Evolutionary conservation across 2,797 vertebrate species (phyloP).

Genomic region (Dermochelys coriacea): DNA sequence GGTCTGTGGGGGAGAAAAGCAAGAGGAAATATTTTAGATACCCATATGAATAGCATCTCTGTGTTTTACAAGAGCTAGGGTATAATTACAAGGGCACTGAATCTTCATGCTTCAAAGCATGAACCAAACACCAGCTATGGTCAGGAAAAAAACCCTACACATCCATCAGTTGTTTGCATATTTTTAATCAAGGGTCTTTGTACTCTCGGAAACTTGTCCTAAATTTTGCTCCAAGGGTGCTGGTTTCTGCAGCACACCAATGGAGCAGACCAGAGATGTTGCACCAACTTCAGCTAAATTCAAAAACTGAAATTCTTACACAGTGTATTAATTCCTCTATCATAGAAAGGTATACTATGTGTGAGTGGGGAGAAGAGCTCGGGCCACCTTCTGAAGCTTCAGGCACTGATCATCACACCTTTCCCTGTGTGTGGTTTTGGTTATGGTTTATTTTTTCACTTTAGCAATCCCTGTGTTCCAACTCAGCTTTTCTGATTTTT

Average conservation of each 20-base stretch:
- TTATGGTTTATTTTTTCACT: neutral
- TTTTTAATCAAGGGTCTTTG: neutral
- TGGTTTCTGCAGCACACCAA: neutral
- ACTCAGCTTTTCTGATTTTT: neutral
- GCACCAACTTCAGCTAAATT: neutral
- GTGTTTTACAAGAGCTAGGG: rapidly evolving
- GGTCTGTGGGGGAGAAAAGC: constrained; percentile 75
- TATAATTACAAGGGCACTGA: rapidly evolving
- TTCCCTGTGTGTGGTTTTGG: neutral
- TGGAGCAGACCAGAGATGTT: neutral
- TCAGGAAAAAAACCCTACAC: neutral
- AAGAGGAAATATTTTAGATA: rapidly evolving
- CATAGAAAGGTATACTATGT: neutral
- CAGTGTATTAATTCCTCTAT: neutral
- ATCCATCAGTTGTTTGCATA: neutral
- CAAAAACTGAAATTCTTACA: neutral
- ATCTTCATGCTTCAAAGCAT: rapidly evolving
- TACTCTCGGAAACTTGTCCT: neutral
- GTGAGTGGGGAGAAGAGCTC: neutral
- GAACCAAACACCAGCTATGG: neutral
- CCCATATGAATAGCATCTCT: rapidly evolving
- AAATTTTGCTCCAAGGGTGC: neutral
- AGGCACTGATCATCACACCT: neutral
- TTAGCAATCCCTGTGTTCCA: neutral
- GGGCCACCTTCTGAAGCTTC: neutral